These are phyloP conservation scores for Hipparchia sbordonii DNA, from an alignment of 2,888 invertebrate genomes.

Conservation along the genomic window DNA sequence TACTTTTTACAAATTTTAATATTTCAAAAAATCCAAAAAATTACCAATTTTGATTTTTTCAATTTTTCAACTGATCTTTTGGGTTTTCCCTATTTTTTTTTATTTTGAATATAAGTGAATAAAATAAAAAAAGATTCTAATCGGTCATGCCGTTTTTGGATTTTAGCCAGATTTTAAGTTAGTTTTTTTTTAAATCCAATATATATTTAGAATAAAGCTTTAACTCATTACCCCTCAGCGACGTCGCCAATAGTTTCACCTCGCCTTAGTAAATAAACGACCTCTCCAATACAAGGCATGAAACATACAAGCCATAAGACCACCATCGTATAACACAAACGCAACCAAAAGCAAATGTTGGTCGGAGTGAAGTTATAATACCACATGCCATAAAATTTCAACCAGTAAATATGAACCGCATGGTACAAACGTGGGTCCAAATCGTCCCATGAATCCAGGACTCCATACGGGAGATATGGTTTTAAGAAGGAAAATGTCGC, in stretches of 20 bases:
- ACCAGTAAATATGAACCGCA: conserved; percentile 76
- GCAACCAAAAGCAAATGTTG: conserved; percentile 63
- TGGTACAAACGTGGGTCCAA: conserved; percentile 71
- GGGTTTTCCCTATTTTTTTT: too few relatives aligned
- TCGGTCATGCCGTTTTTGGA: too few relatives aligned
- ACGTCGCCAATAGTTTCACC: conserved; percentile 84
- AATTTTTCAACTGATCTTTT: too few relatives aligned
- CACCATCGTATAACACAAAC: conserved; percentile 60
- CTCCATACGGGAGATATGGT: conserved; percentile 66
- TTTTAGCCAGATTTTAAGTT: too few relatives aligned
- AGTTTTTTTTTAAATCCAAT: too few relatives aligned
- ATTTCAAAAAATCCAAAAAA: too few relatives aligned
- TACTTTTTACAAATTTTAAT: too few relatives aligned
- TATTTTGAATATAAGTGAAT: too few relatives aligned
- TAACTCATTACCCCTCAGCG: conserved; percentile 68
- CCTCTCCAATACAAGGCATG: conserved; percentile 82
- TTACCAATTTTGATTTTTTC: too few relatives aligned
- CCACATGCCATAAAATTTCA: conserved; percentile 80
- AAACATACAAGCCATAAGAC: conserved; percentile 77
- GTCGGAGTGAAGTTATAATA: conserved; percentile 62
- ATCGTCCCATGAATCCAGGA: conserved; percentile 66
- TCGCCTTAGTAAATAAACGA: conserved; percentile 86
- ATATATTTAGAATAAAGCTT: neutral
- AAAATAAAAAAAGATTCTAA: too few relatives aligned
- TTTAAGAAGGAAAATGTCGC: conserved; percentile 50